phyloP scores from a whole-genome alignment of 2,888 invertebrate genomes.

The Tolmerus cingulatus region DNA sequence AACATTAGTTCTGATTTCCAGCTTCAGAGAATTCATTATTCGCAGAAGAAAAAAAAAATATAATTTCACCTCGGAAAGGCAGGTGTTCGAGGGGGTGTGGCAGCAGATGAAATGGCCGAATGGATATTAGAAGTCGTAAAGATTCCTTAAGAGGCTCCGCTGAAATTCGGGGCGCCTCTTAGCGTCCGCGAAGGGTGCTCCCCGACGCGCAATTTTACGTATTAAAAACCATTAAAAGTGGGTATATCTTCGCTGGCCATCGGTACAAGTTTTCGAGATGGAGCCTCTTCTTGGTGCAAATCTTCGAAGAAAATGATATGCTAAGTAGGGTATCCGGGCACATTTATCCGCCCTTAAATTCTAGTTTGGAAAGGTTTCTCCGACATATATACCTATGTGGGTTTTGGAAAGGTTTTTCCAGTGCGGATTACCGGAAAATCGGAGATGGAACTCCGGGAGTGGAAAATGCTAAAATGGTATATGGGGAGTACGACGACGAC shows the following conservation, averaged over 20 bases:
- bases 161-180: constrained; percentile 12
- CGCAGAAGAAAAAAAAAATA: constrained; percentile 24
- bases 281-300: neutral
- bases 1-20: constrained; percentile 48
- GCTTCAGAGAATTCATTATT: constrained; percentile 46
- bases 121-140: constrained; percentile 40
- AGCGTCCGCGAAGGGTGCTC: neutral
- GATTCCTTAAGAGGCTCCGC: constrained; percentile 24
- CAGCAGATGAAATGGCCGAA: constrained; percentile 11
- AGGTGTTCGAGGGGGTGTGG: constrained; percentile 1
- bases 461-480: constrained; percentile 5
- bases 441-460: neutral
- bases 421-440: neutral
- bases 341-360: constrained; percentile 42
- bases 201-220: constrained; percentile 24
- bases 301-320: constrained; percentile 42
- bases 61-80: constrained; percentile 34
- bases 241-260: constrained; percentile 28
- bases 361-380: neutral
- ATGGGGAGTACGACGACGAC: neutral
- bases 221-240: constrained; percentile 34
- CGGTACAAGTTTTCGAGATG: neutral
- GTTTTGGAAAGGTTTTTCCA: neutral
- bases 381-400: neutral
- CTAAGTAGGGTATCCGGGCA: constrained; percentile 45